These are phyloP conservation scores for Onthophagus taurus DNA, from an alignment of 1,140 invertebrate species.

Conservation along the genomic window DNA sequence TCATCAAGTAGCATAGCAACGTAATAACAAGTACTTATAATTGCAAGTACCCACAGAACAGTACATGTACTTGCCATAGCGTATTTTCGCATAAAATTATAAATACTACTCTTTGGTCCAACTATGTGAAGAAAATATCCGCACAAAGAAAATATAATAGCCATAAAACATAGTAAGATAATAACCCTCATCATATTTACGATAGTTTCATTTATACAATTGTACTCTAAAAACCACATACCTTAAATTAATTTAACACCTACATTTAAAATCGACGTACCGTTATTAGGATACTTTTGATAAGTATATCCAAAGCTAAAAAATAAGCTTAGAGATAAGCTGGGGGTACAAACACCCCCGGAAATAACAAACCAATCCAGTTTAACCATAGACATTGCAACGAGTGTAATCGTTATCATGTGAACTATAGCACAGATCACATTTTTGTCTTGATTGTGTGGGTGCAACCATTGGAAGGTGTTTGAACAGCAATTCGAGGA, in stretches of 20 bases:
- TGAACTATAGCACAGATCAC: constrained; percentile 34
- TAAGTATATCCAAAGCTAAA: constrained; percentile 34
- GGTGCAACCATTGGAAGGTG: constrained; percentile 25
- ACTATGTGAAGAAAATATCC: constrained; percentile 34
- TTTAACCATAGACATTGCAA: constrained; percentile 35
- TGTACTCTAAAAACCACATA: constrained; percentile 27
- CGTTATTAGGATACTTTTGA: constrained; percentile 21
- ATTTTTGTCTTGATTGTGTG: constrained; percentile 34
- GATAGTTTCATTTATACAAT: constrained; percentile 30
- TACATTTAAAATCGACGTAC: constrained; percentile 16
- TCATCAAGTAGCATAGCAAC: constrained; percentile 29
- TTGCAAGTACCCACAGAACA: constrained; percentile 33
- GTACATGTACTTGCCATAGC: constrained; percentile 30
- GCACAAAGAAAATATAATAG: constrained; percentile 32
- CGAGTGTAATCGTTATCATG: constrained; percentile 32
- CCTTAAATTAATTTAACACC: neutral
- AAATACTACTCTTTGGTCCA: constrained; percentile 28
- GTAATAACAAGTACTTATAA: constrained; percentile 33
- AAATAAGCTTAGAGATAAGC: constrained; percentile 33
- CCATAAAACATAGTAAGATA: constrained; percentile 34
- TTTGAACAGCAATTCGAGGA: constrained; percentile 11
- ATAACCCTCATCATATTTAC: constrained; percentile 36
- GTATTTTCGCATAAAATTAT: constrained; percentile 31
- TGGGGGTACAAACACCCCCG: constrained; percentile 28
- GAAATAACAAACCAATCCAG: constrained; percentile 33